phyloP scores from a whole-genome alignment of 2,888 invertebrate species.

The Acrobasis suavella region DNA sequence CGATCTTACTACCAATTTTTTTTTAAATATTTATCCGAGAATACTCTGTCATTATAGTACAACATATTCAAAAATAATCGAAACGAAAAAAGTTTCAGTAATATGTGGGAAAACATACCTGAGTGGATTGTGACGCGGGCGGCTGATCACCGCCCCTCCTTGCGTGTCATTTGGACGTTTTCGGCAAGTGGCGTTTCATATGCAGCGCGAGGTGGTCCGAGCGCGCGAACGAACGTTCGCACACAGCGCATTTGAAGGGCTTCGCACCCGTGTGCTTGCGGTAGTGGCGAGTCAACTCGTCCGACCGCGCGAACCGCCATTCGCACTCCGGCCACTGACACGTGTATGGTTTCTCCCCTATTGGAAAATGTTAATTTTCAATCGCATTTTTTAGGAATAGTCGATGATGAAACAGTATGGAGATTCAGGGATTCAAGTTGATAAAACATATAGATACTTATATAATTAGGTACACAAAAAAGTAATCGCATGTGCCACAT shows the following conservation, averaged over 20 bases:
- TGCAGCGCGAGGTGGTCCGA: slow-evolving; percentile 98
- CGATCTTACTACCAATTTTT: too few relatives aligned
- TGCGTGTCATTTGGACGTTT: slow-evolving; percentile 87
- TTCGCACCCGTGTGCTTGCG: slow-evolving; percentile 98
- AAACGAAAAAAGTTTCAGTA: too few relatives aligned
- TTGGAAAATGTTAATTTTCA: slow-evolving; percentile 21
- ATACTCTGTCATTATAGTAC: too few relatives aligned
- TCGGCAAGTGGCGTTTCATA: slow-evolving; percentile 98
- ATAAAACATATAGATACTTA: not conserved
- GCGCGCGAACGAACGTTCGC: slow-evolving; percentile 96
- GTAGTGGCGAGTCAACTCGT: slow-evolving; percentile 97
- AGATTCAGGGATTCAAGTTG: too few relatives aligned
- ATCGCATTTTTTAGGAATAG: not conserved
- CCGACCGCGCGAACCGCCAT: slow-evolving; percentile 98
- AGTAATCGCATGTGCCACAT: slow-evolving; percentile 13
- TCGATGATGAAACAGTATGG: too few relatives aligned
- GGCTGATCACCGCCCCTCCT: slow-evolving; percentile 74
- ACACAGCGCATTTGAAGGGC: slow-evolving; percentile 97
- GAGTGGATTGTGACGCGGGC: slow-evolving; percentile 62
- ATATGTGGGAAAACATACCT: slow-evolving; percentile 46
- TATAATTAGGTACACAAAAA: not conserved
- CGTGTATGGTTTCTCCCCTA: slow-evolving; percentile 98
- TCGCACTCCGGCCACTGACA: slow-evolving; percentile 99
- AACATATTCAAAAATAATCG: too few relatives aligned
- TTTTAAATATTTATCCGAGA: too few relatives aligned